Conservation (phyloP, 2,888 invertebrate genomes). For the Physocephala rufipes region DNA sequence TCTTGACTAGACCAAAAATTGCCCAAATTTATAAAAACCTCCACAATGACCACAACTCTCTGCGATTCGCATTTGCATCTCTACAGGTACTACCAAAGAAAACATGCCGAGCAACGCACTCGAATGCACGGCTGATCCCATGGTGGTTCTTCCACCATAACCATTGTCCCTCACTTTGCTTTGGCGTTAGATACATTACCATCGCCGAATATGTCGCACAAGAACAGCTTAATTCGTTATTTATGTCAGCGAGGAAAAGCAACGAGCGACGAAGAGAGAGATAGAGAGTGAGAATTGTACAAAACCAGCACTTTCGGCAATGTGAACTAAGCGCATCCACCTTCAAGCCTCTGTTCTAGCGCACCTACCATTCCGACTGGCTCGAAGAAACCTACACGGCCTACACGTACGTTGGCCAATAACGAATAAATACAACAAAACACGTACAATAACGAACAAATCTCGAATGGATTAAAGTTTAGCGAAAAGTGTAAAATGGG, state of each 20-base stretch:
- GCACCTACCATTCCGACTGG: neutral
- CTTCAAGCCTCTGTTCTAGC: neutral
- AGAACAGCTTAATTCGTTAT: slow-evolving; percentile 8
- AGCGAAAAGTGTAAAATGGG: no score
- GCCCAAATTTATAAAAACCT: neutral
- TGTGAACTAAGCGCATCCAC: slow-evolving; percentile 11
- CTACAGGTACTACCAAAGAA: neutral
- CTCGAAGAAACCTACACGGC: slow-evolving; percentile 15
- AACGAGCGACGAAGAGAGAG: neutral
- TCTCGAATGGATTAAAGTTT: neutral
- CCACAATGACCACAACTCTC: neutral
- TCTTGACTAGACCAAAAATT: neutral
- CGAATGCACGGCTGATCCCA: neutral
- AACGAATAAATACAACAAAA: slow-evolving; percentile 5
- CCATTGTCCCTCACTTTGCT: slow-evolving; percentile 31
- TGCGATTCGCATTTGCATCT: neutral
- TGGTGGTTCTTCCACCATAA: slow-evolving; percentile 16
- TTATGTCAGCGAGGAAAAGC: neutral
- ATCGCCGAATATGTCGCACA: neutral
- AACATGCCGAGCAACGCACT: slow-evolving; percentile 13
- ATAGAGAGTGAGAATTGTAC: neutral
- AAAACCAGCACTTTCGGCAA: neutral
- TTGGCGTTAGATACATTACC: slow-evolving; percentile 5
- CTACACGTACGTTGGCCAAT: slow-evolving; percentile 9
- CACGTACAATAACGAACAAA: neutral